Base-by-base conservation (phyloP, 2,797 vertebrate species). In the Psittacula echo region DNA sequence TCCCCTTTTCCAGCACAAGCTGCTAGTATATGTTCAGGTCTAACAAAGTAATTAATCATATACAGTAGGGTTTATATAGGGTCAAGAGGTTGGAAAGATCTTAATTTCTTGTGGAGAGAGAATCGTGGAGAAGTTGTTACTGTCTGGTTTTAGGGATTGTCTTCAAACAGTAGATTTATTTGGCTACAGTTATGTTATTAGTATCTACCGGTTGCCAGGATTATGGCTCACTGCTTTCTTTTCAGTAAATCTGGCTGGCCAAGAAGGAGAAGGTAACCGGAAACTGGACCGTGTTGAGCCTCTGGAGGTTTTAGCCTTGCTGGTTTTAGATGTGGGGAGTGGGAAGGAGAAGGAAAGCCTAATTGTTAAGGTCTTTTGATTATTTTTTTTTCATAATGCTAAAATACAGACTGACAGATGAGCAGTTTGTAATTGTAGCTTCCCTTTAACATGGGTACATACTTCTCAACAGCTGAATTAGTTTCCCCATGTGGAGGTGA, bases 301-400 rank as follows among this genome's bases (percentile, higher is more conserved):
- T 41, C 50, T 60, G 32, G 53, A 42, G 62, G 24, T 34, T 50
- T 74, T 77, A 23, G 50, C 32, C 20, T 74, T 74, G 10, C 58
- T 77, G 11, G 34, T 51, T 72, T 17, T 89, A 68, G 18, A 8
- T 20, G 3, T 7, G 1, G 17, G 3, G 24, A 24, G 22, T 58
- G 7, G 11, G 3, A 0, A 1, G 7, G n/a, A 18, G 17, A 17
- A 47, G 24, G 44, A 23, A 67, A 77, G 27, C 39, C 5, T 30
- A 70, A 79, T 70, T 32, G 27, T 2, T 77, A 26, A 2, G 2
- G 0, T 7, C n/a, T 60, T 37, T 26, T 24, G 9, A 9, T 51
- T 48, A 14, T 16, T n/a, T n/a, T 13, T n/a, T 88, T 56, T 58
- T 30, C 1, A 10, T 84, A 39, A 13, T 58, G 30, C 27, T 70